Percentiles rank a stretch among this genome's conserved stretches.
These are phyloP conservation scores for Corythornis madagascariensis DNA, from an alignment of 2,113 vertebrate genomes.

Conservation along the genomic window DNA sequence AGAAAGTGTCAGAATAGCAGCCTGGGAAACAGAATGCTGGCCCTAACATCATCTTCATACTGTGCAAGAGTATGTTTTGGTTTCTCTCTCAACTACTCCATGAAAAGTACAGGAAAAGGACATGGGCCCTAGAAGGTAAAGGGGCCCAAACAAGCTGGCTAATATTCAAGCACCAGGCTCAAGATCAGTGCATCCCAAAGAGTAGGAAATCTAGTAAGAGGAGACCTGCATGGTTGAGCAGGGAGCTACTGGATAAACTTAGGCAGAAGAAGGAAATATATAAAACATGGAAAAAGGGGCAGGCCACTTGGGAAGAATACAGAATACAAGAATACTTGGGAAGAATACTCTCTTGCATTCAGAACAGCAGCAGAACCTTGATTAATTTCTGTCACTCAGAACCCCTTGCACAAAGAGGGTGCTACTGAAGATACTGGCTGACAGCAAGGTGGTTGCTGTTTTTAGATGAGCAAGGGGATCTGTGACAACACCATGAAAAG, in stretches of 20 bases:
- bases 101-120: not conserved
- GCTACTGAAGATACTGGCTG: not conserved
- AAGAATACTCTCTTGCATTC: not conserved
- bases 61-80: not conserved
- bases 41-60: not conserved
- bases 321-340: too few relatives aligned
- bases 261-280: too few relatives aligned
- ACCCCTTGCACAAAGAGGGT: not conserved
- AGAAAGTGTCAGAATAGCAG: not conserved
- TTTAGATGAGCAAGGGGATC: not conserved
- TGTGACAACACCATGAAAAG: not conserved
- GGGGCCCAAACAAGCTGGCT: too few relatives aligned
- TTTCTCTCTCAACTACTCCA: not conserved
- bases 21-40: not conserved
- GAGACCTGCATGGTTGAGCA: too few relatives aligned
- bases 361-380: not conserved
- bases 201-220: too few relatives aligned
- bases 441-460: not conserved
- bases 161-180: too few relatives aligned
- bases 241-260: too few relatives aligned
- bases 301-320: too few relatives aligned
- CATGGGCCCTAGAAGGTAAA: too few relatives aligned
- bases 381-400: constrained; percentile 12
- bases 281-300: too few relatives aligned
- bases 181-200: too few relatives aligned